Evolutionary conservation across 2,888 invertebrate genomes (phyloP), one percentile per base, ranked within the genome.

Genomic region (Anorthoa munda): DNA sequence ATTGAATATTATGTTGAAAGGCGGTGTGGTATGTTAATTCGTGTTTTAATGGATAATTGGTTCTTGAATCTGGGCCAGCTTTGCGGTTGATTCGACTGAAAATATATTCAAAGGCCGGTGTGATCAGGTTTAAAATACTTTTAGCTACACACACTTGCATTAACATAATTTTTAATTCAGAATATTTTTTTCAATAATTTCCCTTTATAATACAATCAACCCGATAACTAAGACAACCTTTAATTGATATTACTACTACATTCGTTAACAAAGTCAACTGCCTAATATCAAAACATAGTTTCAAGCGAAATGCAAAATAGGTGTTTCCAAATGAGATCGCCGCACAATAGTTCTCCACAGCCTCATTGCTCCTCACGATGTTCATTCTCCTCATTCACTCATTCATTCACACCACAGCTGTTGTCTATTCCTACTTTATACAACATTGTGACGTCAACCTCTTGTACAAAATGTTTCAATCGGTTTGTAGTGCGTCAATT

Each of bases 341-440:
- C 55, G 59, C 64, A 79, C 69, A 79, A 79, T 63, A 72, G 63
- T 53, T 65, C 26, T 70, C 63, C 71, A 45, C 77, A 81, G 64
- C 77, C 70, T 71, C 59, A 72, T 81, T 55, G 48, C 48, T 73
- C 21, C 58, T 77, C 66, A 73, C 71, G 66, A 79, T 82, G 75
- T 79, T 71, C 72, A n/a, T n/a, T n/a, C n/a, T n/a, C n/a, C n/a
- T n/a, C 71, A 64, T 82, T 80, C 84, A 76, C 60, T 74, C 53
- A 72, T 76, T 77, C 79, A 76, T 21, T 74, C 48, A 23, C 75
- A 26, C n/a, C 51, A 50, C 77, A 69, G 61, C 75, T 69, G 80
- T 79, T 73, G 71, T 70, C 63, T 67, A 68, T 77, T 65, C 46
- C 39, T 65, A 53, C 73, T 56, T 75, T 72, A 70, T 84, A 69